Evolutionary conservation across 2,113 vertebrate genomes (phyloP).

Genomic region (Mellivora capensis): DNA sequence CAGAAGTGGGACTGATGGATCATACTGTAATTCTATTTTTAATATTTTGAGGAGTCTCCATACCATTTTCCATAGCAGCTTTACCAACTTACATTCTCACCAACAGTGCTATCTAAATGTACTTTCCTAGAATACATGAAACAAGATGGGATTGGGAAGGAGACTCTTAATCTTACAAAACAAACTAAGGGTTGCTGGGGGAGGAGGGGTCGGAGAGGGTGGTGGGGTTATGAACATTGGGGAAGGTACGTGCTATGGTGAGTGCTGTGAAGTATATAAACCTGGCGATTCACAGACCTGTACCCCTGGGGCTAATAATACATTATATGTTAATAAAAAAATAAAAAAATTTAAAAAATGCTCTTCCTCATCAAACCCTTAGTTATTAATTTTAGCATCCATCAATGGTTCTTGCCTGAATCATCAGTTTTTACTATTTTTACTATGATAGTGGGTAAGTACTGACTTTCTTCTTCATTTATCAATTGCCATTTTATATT

Average conservation of each 20-base stretch:
- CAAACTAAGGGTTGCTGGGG: no score
- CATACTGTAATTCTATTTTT: not conserved
- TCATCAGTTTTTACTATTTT: not conserved
- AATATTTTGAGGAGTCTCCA: not conserved
- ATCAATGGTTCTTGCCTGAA: not conserved
- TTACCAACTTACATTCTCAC: not conserved
- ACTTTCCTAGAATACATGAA: not conserved
- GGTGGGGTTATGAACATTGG: no score
- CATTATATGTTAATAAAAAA: no score
- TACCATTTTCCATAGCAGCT: not conserved
- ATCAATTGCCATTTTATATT: not conserved
- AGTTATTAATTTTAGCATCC: not conserved
- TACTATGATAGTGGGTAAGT: not conserved
- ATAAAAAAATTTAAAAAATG: not conserved
- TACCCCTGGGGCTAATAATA: no score
- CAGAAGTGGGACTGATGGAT: not conserved
- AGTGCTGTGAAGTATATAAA: no score
- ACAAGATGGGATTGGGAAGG: no score
- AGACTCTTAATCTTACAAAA: no score
- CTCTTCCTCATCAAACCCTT: not conserved
- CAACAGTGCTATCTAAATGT: not conserved
- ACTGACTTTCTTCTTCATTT: not conserved
- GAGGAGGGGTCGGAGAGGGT: no score
- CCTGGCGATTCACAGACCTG: no score
- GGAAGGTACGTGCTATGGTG: no score